Conservation (phyloP, 2,888 invertebrate species). For the Melieria omissa region DNA sequence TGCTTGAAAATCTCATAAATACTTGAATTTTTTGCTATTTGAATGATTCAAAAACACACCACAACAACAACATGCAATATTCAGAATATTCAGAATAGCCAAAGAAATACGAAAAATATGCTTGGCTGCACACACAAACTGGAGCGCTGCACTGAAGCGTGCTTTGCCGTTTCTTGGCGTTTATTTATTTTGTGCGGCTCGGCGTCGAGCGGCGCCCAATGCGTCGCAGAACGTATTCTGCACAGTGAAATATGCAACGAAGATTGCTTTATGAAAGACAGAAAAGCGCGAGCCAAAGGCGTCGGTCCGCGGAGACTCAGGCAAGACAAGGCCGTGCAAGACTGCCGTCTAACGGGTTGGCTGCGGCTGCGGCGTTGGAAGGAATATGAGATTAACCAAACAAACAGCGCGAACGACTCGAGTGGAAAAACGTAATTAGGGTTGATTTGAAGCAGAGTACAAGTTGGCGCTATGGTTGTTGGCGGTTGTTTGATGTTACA, state of each 20-base stretch:
- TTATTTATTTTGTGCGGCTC: conserved; percentile 11
- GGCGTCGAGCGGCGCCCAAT: neutral
- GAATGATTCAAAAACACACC: neutral
- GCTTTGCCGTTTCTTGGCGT: conserved; percentile 18
- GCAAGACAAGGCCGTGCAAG: conserved; percentile 6
- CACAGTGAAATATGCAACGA: conserved; percentile 10
- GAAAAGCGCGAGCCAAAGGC: neutral
- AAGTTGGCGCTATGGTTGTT: too few species aligned
- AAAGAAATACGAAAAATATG: conserved; percentile 26
- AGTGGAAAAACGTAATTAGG: conserved; percentile 24
- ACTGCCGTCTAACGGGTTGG: neutral
- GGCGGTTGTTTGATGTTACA: too few species aligned
- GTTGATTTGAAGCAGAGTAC: conserved; percentile 11
- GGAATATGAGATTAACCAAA: conserved; percentile 10
- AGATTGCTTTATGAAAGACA: neutral
- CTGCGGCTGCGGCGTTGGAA: neutral
- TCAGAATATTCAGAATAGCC: neutral
- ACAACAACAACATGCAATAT: too few species aligned
- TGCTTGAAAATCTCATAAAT: conserved; percentile 34
- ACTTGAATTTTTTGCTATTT: conserved; percentile 8
- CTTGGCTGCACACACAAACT: conserved; percentile 23
- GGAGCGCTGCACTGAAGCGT: conserved; percentile 4
- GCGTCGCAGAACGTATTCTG: neutral
- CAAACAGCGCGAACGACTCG: neutral
- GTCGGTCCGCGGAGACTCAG: neutral